Percentiles rank a stretch among this genome's conserved stretches.
phyloP scores from a whole-genome alignment of 1,140 invertebrate species.

The Leptonema lineaticorne region DNA sequence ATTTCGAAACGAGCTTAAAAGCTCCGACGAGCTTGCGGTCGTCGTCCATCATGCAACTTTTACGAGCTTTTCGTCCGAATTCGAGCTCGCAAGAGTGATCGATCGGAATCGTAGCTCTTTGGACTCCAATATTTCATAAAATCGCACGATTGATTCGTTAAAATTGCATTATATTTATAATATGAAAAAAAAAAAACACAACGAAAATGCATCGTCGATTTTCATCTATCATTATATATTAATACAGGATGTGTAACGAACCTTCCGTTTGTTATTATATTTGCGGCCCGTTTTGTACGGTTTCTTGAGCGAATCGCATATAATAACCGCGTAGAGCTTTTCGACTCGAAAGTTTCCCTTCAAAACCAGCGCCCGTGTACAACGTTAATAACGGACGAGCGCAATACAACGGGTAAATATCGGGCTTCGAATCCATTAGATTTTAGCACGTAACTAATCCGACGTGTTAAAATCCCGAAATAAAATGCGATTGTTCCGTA shows the following conservation, averaged over 20 bases:
- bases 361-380: neutral
- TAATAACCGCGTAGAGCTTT: neutral
- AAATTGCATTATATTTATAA: too few species aligned
- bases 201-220: too few species aligned
- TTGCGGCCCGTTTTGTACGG: neutral
- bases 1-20: neutral
- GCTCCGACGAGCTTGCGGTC: neutral
- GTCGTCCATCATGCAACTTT: neutral
- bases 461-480: neutral
- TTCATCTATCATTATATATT: too few species aligned
- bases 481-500: too few species aligned
- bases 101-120: too few species aligned
- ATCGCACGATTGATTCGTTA: too few species aligned
- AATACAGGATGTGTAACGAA: too few species aligned
- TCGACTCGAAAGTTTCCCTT: neutral
- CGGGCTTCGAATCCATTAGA: neutral
- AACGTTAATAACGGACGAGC: neutral
- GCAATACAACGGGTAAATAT: neutral
- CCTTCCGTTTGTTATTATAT: neutral
- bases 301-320: constrained; percentile 3
- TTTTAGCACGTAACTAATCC: constrained; percentile 5
- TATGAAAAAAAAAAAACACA: too few species aligned
- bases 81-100: too few species aligned
- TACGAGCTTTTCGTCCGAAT: neutral
- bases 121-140: too few species aligned